phyloP scores from a whole-genome alignment of 2,888 invertebrate genomes.

The Xanthorhoe spadicearia region DNA sequence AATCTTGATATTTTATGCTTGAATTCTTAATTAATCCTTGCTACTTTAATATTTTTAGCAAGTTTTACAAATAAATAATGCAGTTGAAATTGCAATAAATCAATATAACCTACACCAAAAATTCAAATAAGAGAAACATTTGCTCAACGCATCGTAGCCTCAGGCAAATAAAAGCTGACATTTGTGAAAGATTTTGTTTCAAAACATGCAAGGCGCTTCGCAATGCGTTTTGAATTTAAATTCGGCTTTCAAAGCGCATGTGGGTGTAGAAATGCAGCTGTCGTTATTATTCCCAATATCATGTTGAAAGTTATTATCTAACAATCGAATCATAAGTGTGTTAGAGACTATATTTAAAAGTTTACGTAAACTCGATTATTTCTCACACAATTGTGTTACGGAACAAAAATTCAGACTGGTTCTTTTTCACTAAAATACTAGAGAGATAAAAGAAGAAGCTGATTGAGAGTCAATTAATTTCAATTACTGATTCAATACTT shows the following conservation, averaged over 20 bases:
- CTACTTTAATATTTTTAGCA: background rate
- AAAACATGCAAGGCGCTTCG: constrained; percentile 12
- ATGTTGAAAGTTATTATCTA: constrained; percentile 38
- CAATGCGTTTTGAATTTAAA: constrained; percentile 29
- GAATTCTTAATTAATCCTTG: no score
- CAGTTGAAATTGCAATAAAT: background rate
- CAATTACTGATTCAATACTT: no score
- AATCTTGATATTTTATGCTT: background rate
- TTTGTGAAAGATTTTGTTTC: constrained; percentile 15
- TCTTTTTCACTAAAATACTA: no score
- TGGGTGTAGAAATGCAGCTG: constrained; percentile 37
- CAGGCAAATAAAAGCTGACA: background rate
- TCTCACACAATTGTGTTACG: background rate
- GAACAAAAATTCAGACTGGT: background rate
- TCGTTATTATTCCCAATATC: constrained; percentile 36
- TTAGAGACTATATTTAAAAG: constrained; percentile 19
- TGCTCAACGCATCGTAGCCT: background rate
- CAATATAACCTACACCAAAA: background rate
- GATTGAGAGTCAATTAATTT: no score
- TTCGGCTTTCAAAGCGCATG: constrained; percentile 26
- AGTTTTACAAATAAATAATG: background rate
- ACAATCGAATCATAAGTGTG: constrained; percentile 36
- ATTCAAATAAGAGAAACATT: background rate
- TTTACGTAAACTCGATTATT: constrained; percentile 9
- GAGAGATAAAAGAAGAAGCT: no score